Evolutionary conservation across 2,113 vertebrate species (phyloP).

Genomic region (Thryonomys swinderianus): DNA sequence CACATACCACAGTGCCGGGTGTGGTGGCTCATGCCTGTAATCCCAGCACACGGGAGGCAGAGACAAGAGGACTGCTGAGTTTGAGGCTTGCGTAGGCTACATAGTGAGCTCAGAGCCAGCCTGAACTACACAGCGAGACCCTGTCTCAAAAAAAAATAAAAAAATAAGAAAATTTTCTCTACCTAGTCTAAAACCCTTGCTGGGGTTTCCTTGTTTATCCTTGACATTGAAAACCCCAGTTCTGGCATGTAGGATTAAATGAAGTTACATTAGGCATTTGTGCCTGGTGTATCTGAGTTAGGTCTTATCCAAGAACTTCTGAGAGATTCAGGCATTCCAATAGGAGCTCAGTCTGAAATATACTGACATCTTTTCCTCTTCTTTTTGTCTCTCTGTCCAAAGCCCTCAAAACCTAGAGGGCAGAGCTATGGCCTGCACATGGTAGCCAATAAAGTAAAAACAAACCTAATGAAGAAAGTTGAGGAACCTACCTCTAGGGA

Average conservation of each 20-base stretch:
- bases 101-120: too few relatives aligned
- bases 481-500: background rate
- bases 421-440: background rate
- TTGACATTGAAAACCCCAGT: background rate
- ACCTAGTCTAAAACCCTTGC: background rate
- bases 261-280: background rate
- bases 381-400: background rate
- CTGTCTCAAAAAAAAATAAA: too few relatives aligned
- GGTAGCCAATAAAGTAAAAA: background rate
- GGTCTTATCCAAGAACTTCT: background rate
- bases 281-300: background rate
- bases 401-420: background rate
- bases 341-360: background rate
- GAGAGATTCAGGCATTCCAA: background rate
- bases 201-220: background rate
- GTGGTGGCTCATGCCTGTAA: too few relatives aligned
- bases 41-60: too few relatives aligned
- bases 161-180: slow-evolving; percentile 22
- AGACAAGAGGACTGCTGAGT: too few relatives aligned
- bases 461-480: background rate
- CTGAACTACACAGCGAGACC: too few relatives aligned
- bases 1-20: too few relatives aligned
- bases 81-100: too few relatives aligned
- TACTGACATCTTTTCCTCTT: background rate
- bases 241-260: background rate